Evolutionary conservation across 37 sponge, comb jelly and placozoan genomes (phyloP).

Genomic region (Mnemiopsis leidyi): DNA sequence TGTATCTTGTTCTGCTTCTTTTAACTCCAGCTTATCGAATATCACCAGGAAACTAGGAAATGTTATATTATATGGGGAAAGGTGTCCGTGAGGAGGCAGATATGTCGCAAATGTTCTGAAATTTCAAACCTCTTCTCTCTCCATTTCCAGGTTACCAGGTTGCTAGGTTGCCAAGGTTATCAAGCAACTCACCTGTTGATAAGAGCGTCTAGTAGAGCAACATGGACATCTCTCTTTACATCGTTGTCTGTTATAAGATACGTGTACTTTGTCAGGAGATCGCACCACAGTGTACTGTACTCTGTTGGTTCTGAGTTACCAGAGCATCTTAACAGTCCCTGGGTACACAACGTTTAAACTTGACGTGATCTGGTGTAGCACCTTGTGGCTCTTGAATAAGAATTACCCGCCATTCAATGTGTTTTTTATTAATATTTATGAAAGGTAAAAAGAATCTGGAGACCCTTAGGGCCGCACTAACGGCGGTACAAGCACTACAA

Average conservation of each 20-base stretch:
- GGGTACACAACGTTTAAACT: background rate
- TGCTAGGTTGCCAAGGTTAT: too few relatives aligned
- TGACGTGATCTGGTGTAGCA: background rate
- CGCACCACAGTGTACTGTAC: background rate
- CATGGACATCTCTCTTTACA: background rate
- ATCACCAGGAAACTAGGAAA: conserved; percentile 40
- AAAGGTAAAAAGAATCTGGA: too few relatives aligned
- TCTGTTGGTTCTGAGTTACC: background rate
- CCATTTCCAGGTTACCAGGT: too few relatives aligned
- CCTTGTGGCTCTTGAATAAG: too few relatives aligned
- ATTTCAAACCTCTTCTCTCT: too few relatives aligned
- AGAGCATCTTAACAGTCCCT: conserved; percentile 28
- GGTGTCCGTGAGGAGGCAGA: too few relatives aligned
- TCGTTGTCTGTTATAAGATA: background rate
- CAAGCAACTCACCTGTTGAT: conserved; percentile 60
- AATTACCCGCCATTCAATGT: too few relatives aligned
- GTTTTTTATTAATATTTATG: background rate
- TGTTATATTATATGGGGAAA: too few relatives aligned
- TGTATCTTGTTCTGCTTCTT: background rate
- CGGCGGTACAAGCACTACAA: too few relatives aligned
- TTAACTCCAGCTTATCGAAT: conserved; percentile 14
- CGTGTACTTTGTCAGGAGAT: conserved; percentile 29
- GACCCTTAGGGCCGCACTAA: too few relatives aligned
- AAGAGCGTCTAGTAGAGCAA: background rate
- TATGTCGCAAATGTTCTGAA: too few relatives aligned